These are phyloP conservation scores for Temnopleurus reevesii DNA, from an alignment of 53 echinoderm and acorn worm genomes.

Conservation along the genomic window DNA sequence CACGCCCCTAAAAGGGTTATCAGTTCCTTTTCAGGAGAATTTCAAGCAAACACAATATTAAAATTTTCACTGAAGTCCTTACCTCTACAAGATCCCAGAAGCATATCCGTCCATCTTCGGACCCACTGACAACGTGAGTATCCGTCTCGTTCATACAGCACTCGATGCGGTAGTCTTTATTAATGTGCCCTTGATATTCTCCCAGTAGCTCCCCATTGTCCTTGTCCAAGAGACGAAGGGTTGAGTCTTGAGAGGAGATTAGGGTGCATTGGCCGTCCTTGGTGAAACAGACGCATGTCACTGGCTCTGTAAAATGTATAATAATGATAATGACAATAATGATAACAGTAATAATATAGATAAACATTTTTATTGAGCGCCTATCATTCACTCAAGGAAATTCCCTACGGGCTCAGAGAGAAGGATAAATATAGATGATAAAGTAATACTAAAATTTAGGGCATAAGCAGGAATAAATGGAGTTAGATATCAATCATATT, in stretches of 20 bases:
- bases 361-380: too few relatives aligned
- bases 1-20: too few relatives aligned
- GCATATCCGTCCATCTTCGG: constrained; percentile 91
- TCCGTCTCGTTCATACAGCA: constrained; percentile 91
- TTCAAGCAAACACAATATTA: too few relatives aligned
- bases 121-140: constrained; percentile 95
- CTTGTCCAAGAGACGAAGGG: constrained; percentile 83
- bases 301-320: constrained; percentile 70
- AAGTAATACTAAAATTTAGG: too few relatives aligned
- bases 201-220: constrained; percentile 94
- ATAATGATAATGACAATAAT: background rate
- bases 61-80: too few relatives aligned
- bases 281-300: constrained; percentile 88
- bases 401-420: too few relatives aligned
- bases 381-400: too few relatives aligned
- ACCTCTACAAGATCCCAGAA: constrained; percentile 99
- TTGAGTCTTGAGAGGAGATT: constrained; percentile 84
- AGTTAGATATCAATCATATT: too few relatives aligned
- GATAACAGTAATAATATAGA: too few relatives aligned
- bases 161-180: constrained; percentile 79
- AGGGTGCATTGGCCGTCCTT: constrained; percentile 98
- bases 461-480: too few relatives aligned
- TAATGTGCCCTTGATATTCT: constrained; percentile 87
- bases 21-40: too few relatives aligned
- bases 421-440: too few relatives aligned